phyloP scores from a whole-genome alignment of 2,888 invertebrate genomes.

The Sminthurides aquaticus region DNA sequence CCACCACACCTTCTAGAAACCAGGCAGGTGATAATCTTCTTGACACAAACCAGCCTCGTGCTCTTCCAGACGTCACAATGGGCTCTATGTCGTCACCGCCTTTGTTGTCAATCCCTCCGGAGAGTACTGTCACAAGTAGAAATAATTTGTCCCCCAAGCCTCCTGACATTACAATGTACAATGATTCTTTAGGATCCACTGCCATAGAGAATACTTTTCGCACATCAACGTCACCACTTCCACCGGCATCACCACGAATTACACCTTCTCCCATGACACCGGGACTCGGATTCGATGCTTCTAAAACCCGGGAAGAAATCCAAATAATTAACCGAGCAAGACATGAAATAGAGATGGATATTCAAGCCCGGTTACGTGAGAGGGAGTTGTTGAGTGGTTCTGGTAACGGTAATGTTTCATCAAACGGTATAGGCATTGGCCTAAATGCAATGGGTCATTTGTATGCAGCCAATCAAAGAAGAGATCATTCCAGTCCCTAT shows the following conservation, averaged over 20 bases:
- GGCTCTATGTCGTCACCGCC: background rate
- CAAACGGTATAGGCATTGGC: slow-evolving; percentile 15
- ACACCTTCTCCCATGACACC: slow-evolving; percentile 46
- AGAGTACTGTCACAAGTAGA: background rate
- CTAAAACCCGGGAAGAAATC: slow-evolving; percentile 16
- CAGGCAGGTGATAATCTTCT: background rate
- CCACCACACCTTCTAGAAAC: background rate
- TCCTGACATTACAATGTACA: background rate
- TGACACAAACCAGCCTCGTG: background rate
- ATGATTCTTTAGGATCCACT: background rate
- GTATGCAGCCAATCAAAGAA: background rate
- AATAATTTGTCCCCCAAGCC: background rate
- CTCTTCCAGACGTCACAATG: background rate
- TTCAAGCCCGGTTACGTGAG: slow-evolving; percentile 27
- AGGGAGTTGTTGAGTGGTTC: slow-evolving; percentile 36
- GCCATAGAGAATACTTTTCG: background rate
- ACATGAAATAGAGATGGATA: slow-evolving; percentile 23
- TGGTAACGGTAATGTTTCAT: background rate
- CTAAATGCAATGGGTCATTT: slow-evolving; percentile 19
- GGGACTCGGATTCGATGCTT: slow-evolving; percentile 46
- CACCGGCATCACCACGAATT: no score
- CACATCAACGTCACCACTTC: background rate
- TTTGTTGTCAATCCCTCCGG: no score
- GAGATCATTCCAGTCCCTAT: background rate
- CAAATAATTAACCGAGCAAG: slow-evolving; percentile 20